Evolutionary conservation across 2,888 invertebrate genomes (phyloP).

Genomic region (Frankliniella intonsa): DNA sequence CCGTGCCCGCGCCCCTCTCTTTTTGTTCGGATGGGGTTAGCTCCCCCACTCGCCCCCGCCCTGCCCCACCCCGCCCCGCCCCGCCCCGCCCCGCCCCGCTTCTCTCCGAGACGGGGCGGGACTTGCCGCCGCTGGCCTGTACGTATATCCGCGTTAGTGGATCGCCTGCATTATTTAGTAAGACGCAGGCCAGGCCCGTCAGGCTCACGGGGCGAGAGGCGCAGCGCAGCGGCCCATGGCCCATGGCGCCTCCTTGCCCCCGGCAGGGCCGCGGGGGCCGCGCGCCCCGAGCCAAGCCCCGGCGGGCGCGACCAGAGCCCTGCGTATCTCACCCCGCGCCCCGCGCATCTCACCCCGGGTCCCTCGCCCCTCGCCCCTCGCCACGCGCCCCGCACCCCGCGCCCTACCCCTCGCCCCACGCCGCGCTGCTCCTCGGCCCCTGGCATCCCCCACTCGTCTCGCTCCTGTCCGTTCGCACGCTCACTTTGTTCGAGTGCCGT

Average conservation of each 20-base stretch:
- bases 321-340: no score
- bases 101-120: neutral
- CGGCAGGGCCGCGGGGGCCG: no score
- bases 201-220: neutral
- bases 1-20: neutral
- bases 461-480: slow-evolving; percentile 16
- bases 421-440: neutral
- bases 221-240: neutral
- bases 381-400: neutral
- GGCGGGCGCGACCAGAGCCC: no score
- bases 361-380: no score
- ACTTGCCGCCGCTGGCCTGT: neutral
- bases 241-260: neutral
- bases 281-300: no score
- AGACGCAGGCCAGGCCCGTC: neutral
- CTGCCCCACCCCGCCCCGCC: neutral
- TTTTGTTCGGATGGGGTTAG: neutral
- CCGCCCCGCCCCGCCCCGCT: neutral
- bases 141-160: slow-evolving; percentile 8
- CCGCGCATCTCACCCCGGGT: no score
- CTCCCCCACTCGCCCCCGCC: neutral
- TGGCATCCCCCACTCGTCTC: slow-evolving; percentile 4
- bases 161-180: slow-evolving; percentile 8
- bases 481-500: neutral
- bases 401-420: neutral